Evolutionary conservation across 2,888 invertebrate genomes (phyloP), one percentile per base, ranked within the genome.

Genomic region (Adela reaumurella): DNA sequence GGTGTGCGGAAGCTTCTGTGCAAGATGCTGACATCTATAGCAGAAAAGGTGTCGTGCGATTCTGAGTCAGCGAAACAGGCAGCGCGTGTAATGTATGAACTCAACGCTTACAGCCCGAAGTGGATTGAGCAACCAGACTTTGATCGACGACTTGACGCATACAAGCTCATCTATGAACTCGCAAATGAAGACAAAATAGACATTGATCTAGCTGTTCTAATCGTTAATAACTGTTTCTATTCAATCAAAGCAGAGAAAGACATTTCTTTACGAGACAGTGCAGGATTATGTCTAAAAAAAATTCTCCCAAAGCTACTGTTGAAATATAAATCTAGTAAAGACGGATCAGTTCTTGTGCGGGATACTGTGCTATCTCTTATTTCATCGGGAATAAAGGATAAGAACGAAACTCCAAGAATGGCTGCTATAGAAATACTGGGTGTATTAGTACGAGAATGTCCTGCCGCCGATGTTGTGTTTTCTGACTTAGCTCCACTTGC

Each of bases 121-220:
- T 91, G 91, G 86, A 82, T 97, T n/a, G 96, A 97, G 58, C 96
- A 97, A 63, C 95, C 97, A 0, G 94, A 97, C 70, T 95, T 91
- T 59, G 87, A 90, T 52, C 82, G 82, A 57, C 82, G 97, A 57
- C 77, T 96, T 18, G 85, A 88, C 48, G 90, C 90, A 0, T 92
- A 93, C 57, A 86, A 84, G 57, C 71, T 80, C 57, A 84, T 94
- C 42, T 84, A 84, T 52, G 62, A 74, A 44, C 62, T 83, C 49
- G 68, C 82, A 14, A 72, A 79, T 2, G 64, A 63, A 1, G 64
- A 78, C 49, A 65, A 76, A 46, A 70, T 90, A 3, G 83, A 85
- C 46, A 65, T 89, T 19, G 83, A 88, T 54, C 63, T 87, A 16
- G 88, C 89, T 1, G 81, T 89, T 35, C 73, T 92, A 41, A 81